These are phyloP conservation scores for Orussus abietinus DNA, from an alignment of 1,140 invertebrate species.

Conservation along the genomic window DNA sequence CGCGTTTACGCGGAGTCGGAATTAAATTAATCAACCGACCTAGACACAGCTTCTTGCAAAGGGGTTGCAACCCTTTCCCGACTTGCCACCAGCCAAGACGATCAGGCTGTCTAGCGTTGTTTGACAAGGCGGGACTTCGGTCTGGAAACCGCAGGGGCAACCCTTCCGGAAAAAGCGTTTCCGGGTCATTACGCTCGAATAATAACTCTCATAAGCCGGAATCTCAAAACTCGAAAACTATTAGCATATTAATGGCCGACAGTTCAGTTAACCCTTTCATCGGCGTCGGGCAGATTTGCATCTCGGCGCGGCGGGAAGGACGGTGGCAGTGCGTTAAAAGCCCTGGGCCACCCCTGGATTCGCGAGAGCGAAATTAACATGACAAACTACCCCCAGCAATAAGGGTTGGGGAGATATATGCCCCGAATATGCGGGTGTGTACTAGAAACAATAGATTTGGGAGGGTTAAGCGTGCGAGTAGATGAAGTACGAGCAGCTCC, in stretches of 20 bases:
- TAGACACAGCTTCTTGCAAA: too few relatives aligned
- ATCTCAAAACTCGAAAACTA: conserved; percentile 54
- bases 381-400: conserved; percentile 56
- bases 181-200: conserved; percentile 52
- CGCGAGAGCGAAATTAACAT: conserved; percentile 55
- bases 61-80: too few relatives aligned
- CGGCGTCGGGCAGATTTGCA: conserved; percentile 51
- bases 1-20: too few relatives aligned
- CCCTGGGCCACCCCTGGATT: conserved; percentile 39
- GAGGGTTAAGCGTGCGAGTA: conserved; percentile 12
- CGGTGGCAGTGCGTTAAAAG: conserved; percentile 55
- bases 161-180: conserved; percentile 54
- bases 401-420: conserved; percentile 53
- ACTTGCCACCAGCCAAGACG: too few relatives aligned
- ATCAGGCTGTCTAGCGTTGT: too few relatives aligned
- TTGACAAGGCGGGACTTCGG: too few relatives aligned
- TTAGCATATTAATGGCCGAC: conserved; percentile 56
- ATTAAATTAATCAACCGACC: too few relatives aligned
- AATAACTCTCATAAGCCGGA: conserved; percentile 52
- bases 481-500: too few relatives aligned
- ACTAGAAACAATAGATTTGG: conserved; percentile 51
- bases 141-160: conserved; percentile 25
- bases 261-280: conserved; percentile 56
- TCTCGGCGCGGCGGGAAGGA: conserved; percentile 29
- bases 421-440: conserved; percentile 48